Conservation (phyloP, 1,140 invertebrate genomes). For the Acromyrmex heyeri region DNA sequence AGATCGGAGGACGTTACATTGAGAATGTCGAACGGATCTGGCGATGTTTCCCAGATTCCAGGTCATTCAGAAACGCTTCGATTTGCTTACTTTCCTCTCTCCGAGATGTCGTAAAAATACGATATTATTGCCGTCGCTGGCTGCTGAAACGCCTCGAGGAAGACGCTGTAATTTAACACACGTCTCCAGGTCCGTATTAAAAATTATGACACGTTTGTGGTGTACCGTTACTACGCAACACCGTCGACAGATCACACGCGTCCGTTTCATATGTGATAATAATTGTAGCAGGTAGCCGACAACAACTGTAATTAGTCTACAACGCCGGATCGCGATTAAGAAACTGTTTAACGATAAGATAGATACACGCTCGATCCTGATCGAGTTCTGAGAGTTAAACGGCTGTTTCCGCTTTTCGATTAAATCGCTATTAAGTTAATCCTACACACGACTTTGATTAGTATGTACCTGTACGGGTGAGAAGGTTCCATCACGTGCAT, state of each 20-base stretch:
- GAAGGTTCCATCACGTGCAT: constrained; percentile 21
- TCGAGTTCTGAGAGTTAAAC: constrained; percentile 31
- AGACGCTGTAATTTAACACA: constrained; percentile 1
- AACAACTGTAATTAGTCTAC: constrained; percentile 44
- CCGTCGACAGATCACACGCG: constrained; percentile 6
- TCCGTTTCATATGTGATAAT: constrained; percentile 25
- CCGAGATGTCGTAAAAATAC: constrained; percentile 27
- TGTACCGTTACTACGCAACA: constrained; percentile 34
- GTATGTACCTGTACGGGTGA: constrained; percentile 40
- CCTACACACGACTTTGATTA: constrained; percentile 52
- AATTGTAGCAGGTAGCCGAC: background rate
- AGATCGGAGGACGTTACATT: background rate
- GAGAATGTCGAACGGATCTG: background rate
- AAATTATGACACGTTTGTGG: constrained; percentile 34
- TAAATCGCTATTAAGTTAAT: constrained; percentile 61
- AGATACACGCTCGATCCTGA: constrained; percentile 16
- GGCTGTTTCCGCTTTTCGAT: constrained; percentile 60
- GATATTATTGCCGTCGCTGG: constrained; percentile 18
- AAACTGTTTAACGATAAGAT: constrained; percentile 15
- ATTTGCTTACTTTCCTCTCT: background rate
- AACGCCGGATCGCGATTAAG: constrained; percentile 41
- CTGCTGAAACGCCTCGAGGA: background rate
- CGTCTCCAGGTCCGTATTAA: background rate
- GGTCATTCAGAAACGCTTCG: constrained; percentile 8
- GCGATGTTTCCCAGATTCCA: constrained; percentile 22